phyloP scores from a whole-genome alignment of 2,113 vertebrate genomes.

The Erythrolamprus reginae region DNA sequence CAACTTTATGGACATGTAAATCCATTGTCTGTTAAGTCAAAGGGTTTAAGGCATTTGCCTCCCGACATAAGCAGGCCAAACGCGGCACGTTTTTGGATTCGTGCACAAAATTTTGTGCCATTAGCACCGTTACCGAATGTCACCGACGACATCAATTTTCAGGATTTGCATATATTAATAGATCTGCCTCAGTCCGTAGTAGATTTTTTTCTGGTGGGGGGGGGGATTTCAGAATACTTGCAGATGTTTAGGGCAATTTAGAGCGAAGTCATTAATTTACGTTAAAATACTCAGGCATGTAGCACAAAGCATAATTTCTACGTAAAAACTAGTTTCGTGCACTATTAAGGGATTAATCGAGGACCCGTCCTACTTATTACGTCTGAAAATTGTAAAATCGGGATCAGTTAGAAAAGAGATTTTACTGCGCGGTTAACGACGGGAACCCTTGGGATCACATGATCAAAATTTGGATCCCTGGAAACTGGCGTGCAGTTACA shows the following conservation, averaged over 20 bases:
- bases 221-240: background rate
- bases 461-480: too few relatives aligned
- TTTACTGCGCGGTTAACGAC: background rate
- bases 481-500: too few relatives aligned
- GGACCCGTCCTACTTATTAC: background rate
- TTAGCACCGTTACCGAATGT: background rate
- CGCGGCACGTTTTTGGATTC: too few relatives aligned
- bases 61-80: too few relatives aligned
- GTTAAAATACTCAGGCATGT: background rate
- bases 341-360: background rate
- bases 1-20: too few relatives aligned
- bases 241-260: too few relatives aligned
- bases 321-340: background rate
- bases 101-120: background rate
- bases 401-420: background rate
- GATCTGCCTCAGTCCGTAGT: background rate
- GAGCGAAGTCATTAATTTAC: background rate
- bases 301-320: background rate
- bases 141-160: background rate
- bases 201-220: too few relatives aligned
- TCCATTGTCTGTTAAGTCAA: too few relatives aligned
- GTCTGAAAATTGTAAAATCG: background rate
- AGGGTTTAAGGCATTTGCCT: too few relatives aligned
- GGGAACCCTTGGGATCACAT: too few relatives aligned
- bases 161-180: background rate